Base-by-base conservation (phyloP, 2,797 vertebrate species). In the Lithobates sylvaticus region DNA sequence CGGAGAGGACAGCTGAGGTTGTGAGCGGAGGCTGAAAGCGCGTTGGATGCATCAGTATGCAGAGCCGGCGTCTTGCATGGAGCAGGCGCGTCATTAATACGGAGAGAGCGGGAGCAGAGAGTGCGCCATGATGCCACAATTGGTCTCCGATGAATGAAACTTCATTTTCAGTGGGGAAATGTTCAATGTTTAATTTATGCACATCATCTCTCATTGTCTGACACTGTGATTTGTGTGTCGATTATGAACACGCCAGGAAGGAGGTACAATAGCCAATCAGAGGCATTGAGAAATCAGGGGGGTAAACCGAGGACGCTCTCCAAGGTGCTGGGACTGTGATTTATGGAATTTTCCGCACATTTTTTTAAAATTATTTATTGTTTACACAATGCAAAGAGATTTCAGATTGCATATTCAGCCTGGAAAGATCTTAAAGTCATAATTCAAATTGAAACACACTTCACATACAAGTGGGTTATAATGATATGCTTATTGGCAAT, bases 211-310 rank as follows among this genome's bases (percentile, higher is more conserved):
- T 13, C 80, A 86, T 86, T 86, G 78, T 86, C 74, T 81, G 84
- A 81, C 84, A 69, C 84, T 81, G 84, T 36, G 84, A 85, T 85
- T 79, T 64, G 84, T 44, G 83, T 78, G 75, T 78, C 36, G 47
- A 78, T 80, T 79, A 85, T 74, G 65, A 85, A 67, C 84, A 69
- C 70, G 74, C 64, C 75, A 76, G 29, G 65, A 42, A 79, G 27
- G 27, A 50, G 27, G 23, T 72, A 86, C 84, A 86, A 86, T 86
- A 76, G 84, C 78, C 76, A 86, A 86, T 86, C 84, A 86, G 77
- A 75, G 34, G 70, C 77, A 74, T 80, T 81, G 84, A 81, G 70
- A 71, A 86, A 61, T 34, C 21, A 3, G 18, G 78, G 39, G 84
- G 84, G 77, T 80, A 69, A 85, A 2, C 32, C 12, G 71, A 26